A percentile compares a stretch with the other conserved stretches of the same genome.
Evolutionary conservation across 35 echinoderm and acorn worm species (phyloP).

Genomic region (Lytechinus variegatus): DNA sequence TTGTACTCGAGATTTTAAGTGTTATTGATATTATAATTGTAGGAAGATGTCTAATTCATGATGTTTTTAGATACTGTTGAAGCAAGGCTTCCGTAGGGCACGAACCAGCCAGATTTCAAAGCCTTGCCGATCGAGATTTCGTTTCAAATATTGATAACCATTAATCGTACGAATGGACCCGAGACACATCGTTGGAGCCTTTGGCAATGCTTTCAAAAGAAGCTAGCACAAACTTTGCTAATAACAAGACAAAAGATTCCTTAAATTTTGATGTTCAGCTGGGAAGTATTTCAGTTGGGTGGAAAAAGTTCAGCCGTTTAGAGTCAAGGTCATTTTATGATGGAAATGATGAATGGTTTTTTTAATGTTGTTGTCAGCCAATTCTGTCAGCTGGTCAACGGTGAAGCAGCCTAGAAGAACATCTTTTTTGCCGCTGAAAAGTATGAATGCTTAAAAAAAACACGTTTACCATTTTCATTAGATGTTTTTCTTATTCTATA

Average conservation of each 20-base stretch:
- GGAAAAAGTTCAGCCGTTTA: not conserved
- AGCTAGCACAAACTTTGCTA: not conserved
- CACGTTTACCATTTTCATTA: no score
- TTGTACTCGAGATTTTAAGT: not conserved
- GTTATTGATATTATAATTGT: not conserved
- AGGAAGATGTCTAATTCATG: not conserved
- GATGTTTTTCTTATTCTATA: no score
- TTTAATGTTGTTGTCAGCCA: not conserved
- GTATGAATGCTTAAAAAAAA: not conserved
- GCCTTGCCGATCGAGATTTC: not conserved
- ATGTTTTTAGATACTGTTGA: not conserved
- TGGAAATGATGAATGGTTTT: not conserved
- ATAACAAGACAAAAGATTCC: not conserved
- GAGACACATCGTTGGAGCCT: not conserved
- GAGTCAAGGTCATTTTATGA: not conserved
- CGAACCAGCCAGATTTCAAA: not conserved
- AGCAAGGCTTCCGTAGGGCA: not conserved
- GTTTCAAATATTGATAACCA: not conserved
- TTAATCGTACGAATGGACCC: not conserved
- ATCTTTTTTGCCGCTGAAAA: not conserved
- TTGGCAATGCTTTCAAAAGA: not conserved
- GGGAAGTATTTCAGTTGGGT: not conserved
- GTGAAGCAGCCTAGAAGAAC: not conserved
- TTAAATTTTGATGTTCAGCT: slow-evolving; percentile 3
- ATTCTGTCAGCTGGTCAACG: not conserved